A percentile compares a stretch with the other conserved stretches of the same genome.
phyloP scores from a whole-genome alignment of 2,113 vertebrate species.

The Marcusenius ussheri region DNA sequence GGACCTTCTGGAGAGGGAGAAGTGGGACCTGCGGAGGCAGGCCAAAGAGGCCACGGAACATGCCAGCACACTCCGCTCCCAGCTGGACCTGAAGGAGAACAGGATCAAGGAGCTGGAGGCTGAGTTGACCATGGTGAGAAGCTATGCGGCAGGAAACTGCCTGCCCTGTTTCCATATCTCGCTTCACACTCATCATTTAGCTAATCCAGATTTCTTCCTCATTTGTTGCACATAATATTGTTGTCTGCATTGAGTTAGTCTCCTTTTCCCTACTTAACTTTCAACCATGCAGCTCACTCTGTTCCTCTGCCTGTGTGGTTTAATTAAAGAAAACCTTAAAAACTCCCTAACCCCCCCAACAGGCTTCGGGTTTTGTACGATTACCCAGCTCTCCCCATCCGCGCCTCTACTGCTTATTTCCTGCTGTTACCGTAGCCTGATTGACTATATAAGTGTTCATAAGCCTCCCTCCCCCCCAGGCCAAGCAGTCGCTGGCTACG shows the following conservation, averaged over 20 bases:
- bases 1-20: conserved; percentile 77
- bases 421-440: neutral
- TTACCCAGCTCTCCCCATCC: neutral
- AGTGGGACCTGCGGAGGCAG: conserved; percentile 78
- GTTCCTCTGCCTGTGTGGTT: neutral
- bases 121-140: conserved; percentile 80
- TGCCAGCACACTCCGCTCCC: conserved; percentile 66
- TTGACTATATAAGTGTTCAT: neutral
- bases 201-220: neutral
- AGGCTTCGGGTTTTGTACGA: neutral
- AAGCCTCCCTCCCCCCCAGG: conserved; percentile 44
- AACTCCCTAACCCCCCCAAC: neutral
- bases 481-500: conserved; percentile 78
- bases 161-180: neutral
- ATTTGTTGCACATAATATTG: neutral
- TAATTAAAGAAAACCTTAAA: neutral
- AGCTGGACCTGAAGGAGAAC: conserved; percentile 83
- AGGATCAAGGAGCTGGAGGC: conserved; percentile 85
- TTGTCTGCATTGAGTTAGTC: neutral
- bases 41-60: conserved; percentile 80
- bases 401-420: neutral
- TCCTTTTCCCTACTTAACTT: neutral
- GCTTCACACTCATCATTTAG: neutral
- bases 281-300: neutral
- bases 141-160: neutral